Evolutionary conservation across 1,140 invertebrate genomes (phyloP).

Genomic region (Drosophila paulistorum): DNA sequence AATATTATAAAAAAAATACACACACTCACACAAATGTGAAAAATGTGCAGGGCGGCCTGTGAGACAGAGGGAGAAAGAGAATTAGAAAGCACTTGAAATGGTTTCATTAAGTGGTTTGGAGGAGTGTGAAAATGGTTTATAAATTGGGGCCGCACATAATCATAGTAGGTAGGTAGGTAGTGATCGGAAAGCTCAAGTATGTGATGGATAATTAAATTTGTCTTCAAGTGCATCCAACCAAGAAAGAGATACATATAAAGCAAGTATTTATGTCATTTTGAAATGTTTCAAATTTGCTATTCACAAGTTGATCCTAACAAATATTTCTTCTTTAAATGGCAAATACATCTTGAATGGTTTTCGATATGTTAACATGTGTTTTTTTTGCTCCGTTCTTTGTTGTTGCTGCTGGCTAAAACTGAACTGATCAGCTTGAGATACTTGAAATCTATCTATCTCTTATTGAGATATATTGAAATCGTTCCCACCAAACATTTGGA

Average conservation of each 20-base stretch:
- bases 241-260: no score
- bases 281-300: no score
- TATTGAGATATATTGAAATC: no score
- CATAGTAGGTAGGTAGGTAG: background rate
- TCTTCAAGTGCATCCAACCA: background rate
- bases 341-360: no score
- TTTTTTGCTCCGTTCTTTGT: no score
- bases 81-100: constrained; percentile 46
- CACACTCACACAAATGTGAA: background rate
- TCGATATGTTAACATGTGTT: no score
- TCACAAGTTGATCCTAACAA: no score
- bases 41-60: background rate
- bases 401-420: no score
- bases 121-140: constrained; percentile 6
- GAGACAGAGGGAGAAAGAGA: constrained; percentile 5
- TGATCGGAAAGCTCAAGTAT: constrained; percentile 5
- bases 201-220: constrained; percentile 14
- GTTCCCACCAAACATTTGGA: no score
- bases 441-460: no score
- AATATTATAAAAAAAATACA: constrained; percentile 34
- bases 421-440: no score
- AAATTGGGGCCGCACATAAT: background rate
- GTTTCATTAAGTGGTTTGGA: constrained; percentile 39
- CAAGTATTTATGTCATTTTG: background rate
- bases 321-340: no score